Evolutionary conservation across 2,113 vertebrate genomes (phyloP).

Genomic region (Pongo abelii): DNA sequence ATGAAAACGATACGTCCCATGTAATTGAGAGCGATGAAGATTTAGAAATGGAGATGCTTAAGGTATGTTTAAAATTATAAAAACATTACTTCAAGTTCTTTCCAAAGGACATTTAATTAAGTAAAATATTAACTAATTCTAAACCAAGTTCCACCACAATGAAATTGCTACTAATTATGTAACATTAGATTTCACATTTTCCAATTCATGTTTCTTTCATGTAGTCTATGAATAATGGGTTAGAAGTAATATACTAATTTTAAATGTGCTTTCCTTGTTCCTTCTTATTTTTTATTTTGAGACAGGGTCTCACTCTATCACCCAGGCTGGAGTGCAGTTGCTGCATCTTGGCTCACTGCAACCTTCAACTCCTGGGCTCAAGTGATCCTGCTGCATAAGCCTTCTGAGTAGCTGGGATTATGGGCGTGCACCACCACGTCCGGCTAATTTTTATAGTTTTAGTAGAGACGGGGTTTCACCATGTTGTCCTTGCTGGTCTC

Average conservation of each 20-base stretch:
- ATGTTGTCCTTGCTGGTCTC: no score
- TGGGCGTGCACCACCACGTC: accelerated
- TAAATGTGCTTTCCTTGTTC: neutral
- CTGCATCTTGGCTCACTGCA: no score
- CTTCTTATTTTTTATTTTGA: no score
- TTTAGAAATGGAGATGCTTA: conserved; percentile 90
- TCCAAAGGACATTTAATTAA: neutral
- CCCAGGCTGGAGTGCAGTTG: no score
- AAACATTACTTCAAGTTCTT: conserved; percentile 42
- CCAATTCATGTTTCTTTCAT: neutral
- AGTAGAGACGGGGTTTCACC: no score
- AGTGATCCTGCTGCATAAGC: no score
- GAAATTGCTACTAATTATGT: conserved; percentile 8
- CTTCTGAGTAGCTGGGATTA: no score
- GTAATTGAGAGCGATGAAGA: conserved; percentile 90
- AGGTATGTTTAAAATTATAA: conserved; percentile 65
- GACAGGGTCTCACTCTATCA: no score
- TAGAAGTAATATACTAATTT: neutral
- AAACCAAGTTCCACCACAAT: neutral
- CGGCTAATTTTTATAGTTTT: no score
- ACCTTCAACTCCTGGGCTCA: no score
- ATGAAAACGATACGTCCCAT: conserved; percentile 79
- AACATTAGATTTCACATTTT: conserved; percentile 34
- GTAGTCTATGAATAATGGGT: neutral
- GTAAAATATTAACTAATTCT: neutral